Percentiles rank a stretch among this genome's conserved stretches.
phyloP scores from a whole-genome alignment of 2,797 vertebrate species.

The Botia almorhae region DNA sequence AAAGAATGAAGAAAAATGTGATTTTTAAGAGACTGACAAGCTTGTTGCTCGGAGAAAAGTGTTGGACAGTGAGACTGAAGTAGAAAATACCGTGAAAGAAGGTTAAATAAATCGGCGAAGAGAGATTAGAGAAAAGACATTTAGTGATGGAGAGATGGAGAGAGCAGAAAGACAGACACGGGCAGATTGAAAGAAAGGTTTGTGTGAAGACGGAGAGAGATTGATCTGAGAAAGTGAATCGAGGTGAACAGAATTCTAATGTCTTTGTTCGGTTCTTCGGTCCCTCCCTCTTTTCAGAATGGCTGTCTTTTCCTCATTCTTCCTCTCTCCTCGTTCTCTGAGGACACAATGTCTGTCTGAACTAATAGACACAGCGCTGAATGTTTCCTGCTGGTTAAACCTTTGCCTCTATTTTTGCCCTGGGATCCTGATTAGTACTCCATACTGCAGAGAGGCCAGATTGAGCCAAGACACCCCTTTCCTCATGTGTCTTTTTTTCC shows the following conservation, averaged over 20 bases:
- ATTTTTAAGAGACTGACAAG: background rate
- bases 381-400: conserved; percentile 7
- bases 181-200: conserved; percentile 1
- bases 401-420: background rate
- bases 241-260: conserved; percentile 28
- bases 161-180: background rate
- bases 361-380: background rate
- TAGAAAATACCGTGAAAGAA: background rate
- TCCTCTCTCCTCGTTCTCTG: background rate
- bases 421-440: background rate
- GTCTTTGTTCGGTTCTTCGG: background rate
- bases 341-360: background rate
- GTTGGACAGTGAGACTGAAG: background rate
- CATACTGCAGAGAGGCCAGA: background rate
- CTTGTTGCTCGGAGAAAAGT: background rate
- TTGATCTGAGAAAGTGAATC: conserved; percentile 16
- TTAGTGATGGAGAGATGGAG: background rate
- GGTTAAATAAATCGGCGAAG: background rate
- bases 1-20: background rate
- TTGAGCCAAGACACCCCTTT: background rate
- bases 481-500: background rate
- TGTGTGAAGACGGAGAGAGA: conserved; percentile 15
- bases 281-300: background rate
- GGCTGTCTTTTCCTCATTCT: background rate
- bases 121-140: background rate